Percentiles rank a stretch among this genome's conserved stretches.
Evolutionary conservation across 2,888 invertebrate genomes (phyloP).

Genomic region (Hesperia comma): DNA sequence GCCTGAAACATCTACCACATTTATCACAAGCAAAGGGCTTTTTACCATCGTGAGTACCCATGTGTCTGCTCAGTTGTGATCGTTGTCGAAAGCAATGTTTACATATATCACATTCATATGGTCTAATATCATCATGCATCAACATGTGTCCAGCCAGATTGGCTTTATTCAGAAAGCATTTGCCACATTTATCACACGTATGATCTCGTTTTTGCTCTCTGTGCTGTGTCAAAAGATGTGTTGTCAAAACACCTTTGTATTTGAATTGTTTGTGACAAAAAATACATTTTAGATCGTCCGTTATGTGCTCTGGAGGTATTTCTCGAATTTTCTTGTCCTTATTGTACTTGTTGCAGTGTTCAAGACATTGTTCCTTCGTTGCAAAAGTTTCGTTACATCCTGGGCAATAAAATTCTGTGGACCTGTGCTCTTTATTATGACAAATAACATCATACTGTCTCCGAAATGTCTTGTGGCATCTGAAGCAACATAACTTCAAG

Average conservation of each 20-base stretch:
- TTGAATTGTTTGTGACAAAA: constrained; percentile 64
- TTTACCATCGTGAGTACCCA: constrained; percentile 54
- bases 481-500: constrained; percentile 75
- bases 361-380: constrained; percentile 50
- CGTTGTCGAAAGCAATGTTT: constrained; percentile 56
- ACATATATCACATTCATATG: constrained; percentile 68
- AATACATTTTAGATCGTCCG: constrained; percentile 55
- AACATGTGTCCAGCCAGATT: constrained; percentile 57
- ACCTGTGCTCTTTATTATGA: constrained; percentile 19
- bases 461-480: constrained; percentile 56
- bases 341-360: constrained; percentile 54
- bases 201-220: constrained; percentile 63
- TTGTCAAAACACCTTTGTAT: constrained; percentile 54
- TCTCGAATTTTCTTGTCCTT: constrained; percentile 50
- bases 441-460: constrained; percentile 27
- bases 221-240: constrained; percentile 84
- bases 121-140: constrained; percentile 59
- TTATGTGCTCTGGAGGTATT: constrained; percentile 44
- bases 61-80: constrained; percentile 53
- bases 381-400: constrained; percentile 63
- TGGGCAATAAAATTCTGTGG: constrained; percentile 52
- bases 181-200: constrained; percentile 68
- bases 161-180: constrained; percentile 58
- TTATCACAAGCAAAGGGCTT: constrained; percentile 62
- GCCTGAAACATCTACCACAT: constrained; percentile 59